Evolutionary conservation across 1,140 invertebrate genomes (phyloP).

Genomic region (Harlomillsia oculata): DNA sequence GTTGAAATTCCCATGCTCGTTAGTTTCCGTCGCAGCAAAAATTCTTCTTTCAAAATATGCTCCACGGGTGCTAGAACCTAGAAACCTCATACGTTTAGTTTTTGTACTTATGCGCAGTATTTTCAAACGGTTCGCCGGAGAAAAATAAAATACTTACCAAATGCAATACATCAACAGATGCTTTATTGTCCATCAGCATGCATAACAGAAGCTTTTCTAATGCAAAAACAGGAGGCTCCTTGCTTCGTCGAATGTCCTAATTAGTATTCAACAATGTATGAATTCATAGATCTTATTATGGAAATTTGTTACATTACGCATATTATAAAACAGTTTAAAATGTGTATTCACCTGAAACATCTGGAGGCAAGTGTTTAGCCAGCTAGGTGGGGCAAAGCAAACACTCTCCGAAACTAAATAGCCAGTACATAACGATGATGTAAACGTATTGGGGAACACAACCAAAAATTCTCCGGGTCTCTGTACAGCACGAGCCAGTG

Average conservation of each 20-base stretch:
- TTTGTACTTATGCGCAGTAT: constrained; percentile 25
- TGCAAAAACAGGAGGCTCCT: constrained; percentile 84
- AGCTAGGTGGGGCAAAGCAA: constrained; percentile 76
- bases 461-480: constrained; percentile 81
- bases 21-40: constrained; percentile 47
- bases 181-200: constrained; percentile 60
- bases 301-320: neutral
- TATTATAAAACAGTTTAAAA: neutral
- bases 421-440: constrained; percentile 77
- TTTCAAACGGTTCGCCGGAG: constrained; percentile 24
- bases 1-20: constrained; percentile 50
- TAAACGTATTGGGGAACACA: constrained; percentile 82
- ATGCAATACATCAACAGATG: constrained; percentile 55
- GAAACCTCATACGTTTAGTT: constrained; percentile 5
- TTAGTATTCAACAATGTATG: constrained; percentile 34
- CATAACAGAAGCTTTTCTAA: constrained; percentile 71
- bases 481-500: constrained; percentile 69
- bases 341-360: constrained; percentile 55
- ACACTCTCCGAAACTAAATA: constrained; percentile 87
- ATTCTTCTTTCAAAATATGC: constrained; percentile 47
- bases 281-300: neutral
- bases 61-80: constrained; percentile 46
- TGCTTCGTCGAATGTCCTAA: constrained; percentile 69
- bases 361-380: constrained; percentile 62
- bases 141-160: constrained; percentile 38